These are phyloP conservation scores for Mycetomoellerius zeteki DNA, from an alignment of 1,140 invertebrate species.

Conservation along the genomic window DNA sequence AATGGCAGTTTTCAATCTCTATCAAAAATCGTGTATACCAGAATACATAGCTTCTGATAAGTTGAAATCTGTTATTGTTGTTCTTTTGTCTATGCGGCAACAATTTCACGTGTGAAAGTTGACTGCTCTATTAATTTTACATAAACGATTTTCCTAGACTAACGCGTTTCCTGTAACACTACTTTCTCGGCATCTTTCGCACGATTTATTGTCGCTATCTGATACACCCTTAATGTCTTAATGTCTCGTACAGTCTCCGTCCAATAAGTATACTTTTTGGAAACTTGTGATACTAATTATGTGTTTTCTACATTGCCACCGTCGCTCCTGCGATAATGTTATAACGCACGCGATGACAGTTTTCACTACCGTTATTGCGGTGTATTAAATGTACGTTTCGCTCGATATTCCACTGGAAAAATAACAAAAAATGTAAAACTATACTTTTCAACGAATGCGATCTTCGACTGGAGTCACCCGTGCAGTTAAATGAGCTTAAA, in stretches of 20 bases:
- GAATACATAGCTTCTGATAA: too few species aligned
- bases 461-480: background rate
- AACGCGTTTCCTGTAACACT: conserved; percentile 48
- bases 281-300: background rate
- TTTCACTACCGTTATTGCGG: conserved; percentile 7
- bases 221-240: background rate
- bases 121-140: conserved; percentile 43
- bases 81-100: background rate
- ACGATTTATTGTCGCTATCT: conserved; percentile 27
- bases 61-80: too few species aligned
- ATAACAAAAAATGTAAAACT: background rate
- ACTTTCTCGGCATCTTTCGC: conserved; percentile 47
- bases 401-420: background rate
- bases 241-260: too few species aligned
- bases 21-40: too few species aligned
- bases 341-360: background rate
- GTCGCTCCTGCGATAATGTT: background rate
- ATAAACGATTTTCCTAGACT: conserved; percentile 28
- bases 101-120: background rate
- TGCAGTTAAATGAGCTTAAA: background rate
- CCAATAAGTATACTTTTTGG: background rate
- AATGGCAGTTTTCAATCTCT: too few species aligned
- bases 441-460: background rate
- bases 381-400: background rate
- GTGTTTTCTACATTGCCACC: background rate